phyloP scores from a whole-genome alignment of 2,888 invertebrate species.

The Rapana venosa region DNA sequence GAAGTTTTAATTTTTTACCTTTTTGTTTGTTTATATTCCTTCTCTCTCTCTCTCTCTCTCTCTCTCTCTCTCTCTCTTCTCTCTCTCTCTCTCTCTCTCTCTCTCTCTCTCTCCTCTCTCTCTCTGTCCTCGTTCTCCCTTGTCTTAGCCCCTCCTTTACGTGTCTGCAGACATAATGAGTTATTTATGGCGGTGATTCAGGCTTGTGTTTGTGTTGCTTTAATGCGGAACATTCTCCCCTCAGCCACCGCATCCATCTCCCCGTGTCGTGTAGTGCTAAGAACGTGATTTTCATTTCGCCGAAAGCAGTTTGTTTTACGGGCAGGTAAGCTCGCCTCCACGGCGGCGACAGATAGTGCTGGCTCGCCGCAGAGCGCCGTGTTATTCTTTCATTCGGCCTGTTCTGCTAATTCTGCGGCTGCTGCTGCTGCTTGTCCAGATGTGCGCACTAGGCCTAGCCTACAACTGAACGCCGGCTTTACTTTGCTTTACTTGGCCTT shows the following conservation, averaged over 20 bases:
- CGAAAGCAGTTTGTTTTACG: not conserved
- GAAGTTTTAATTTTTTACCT: no score
- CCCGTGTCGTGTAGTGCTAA: no score
- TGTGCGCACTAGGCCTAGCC: not conserved
- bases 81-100: not conserved
- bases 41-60: slow-evolving; percentile 19
- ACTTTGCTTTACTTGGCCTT: not conserved
- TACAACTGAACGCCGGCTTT: not conserved
- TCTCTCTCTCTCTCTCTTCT: slow-evolving; percentile 18
- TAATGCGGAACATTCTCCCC: no score
- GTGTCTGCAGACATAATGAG: no score
- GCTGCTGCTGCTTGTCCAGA: not conserved
- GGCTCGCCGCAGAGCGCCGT: not conserved
- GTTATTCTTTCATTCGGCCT: slow-evolving; percentile 34
- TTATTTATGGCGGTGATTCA: no score
- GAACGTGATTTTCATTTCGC: not conserved
- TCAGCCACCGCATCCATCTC: no score
- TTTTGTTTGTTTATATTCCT: not conserved
- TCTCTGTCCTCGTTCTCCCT: not conserved
- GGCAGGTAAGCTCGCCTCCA: not conserved
- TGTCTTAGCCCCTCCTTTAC: not conserved
- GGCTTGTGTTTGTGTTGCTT: no score
- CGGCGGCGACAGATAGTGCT: not conserved
- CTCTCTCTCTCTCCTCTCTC: not conserved
- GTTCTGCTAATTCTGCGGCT: not conserved